Conservation (phyloP, 1,140 invertebrate species). For the Pogonognathellus flavescens region DNA sequence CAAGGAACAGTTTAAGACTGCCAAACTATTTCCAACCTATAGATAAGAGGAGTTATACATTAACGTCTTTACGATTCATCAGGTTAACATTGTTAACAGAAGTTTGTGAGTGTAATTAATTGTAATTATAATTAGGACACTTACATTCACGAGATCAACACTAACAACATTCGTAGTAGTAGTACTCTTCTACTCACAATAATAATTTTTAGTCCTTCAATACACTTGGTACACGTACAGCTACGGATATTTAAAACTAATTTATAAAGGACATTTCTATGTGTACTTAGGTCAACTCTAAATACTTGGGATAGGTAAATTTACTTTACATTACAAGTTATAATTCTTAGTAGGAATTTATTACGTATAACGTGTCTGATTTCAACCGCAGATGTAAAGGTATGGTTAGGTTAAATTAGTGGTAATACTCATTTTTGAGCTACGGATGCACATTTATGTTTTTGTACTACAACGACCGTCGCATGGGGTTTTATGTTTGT, state of each 20-base stretch:
- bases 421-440: slow-evolving; percentile 24
- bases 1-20: neutral
- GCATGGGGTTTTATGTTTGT: slow-evolving; percentile 26
- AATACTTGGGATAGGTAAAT: too few species aligned
- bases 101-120: neutral
- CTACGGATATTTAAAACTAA: neutral
- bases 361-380: neutral
- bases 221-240: neutral
- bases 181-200: neutral
- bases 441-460: slow-evolving; percentile 47
- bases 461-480: slow-evolving; percentile 47
- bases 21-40: neutral
- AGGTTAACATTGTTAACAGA: slow-evolving; percentile 15
- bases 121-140: neutral
- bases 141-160: neutral
- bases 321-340: too few species aligned
- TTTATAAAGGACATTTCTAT: too few species aligned
- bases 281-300: too few species aligned
- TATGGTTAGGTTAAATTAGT: neutral
- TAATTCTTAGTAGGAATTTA: too few species aligned
- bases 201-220: neutral
- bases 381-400: slow-evolving; percentile 1
- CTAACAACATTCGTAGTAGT: neutral
- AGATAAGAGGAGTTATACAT: neutral
- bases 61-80: slow-evolving; percentile 40